Evolutionary conservation across 2,113 vertebrate genomes (phyloP).

Genomic region (Dicerorhinus sumatrensis): DNA sequence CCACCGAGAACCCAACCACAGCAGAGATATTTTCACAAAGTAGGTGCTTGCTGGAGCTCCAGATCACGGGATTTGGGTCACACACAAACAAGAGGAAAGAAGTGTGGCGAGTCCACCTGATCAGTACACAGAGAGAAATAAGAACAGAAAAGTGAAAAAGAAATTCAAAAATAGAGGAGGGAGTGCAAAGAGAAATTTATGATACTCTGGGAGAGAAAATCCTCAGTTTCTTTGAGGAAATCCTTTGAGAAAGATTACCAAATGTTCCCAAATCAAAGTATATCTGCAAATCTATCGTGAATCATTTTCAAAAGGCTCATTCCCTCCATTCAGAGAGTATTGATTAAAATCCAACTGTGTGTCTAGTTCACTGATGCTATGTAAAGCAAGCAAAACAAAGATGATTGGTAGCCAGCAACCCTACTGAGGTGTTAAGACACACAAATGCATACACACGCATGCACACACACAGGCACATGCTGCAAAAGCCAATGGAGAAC

Average conservation of each 20-base stretch:
- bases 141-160: constrained; percentile 22
- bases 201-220: background rate
- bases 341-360: constrained; percentile 34
- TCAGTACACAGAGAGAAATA: background rate
- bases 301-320: background rate
- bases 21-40: constrained; percentile 49
- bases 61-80: constrained; percentile 52
- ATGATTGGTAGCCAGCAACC: background rate
- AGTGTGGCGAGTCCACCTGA: background rate
- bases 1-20: background rate
- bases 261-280: constrained; percentile 1
- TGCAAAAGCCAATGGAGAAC: background rate
- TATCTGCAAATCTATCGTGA: background rate
- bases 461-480: background rate
- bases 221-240: background rate
- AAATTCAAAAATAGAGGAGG: constrained; percentile 2
- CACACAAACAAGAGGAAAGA: background rate
- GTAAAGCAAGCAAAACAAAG: constrained; percentile 10
- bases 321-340: background rate
- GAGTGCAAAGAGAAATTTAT: background rate
- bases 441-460: background rate
- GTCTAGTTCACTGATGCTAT: background rate
- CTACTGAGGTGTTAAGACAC: background rate
- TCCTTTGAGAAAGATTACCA: background rate
- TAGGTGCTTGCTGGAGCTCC: background rate